Conservation (phyloP, 2,888 invertebrate species). For the Antitype chi region DNA sequence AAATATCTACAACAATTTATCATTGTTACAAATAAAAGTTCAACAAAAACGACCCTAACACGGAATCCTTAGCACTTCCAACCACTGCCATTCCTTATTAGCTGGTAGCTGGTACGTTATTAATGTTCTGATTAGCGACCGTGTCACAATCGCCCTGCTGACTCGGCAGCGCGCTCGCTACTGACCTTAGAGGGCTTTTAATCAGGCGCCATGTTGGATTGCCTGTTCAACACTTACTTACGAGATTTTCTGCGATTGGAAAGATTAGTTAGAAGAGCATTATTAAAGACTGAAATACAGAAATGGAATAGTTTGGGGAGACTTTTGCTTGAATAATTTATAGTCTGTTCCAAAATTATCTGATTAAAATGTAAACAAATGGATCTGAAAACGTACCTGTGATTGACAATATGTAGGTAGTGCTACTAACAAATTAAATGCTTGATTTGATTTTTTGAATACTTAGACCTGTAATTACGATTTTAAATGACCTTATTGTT, state of each 20-base stretch:
- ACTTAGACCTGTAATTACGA: not conserved
- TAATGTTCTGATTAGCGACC: slow-evolving; percentile 20
- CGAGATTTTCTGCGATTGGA: slow-evolving; percentile 3
- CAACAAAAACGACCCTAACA: not conserved
- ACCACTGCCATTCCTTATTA: not conserved
- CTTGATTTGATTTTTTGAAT: not conserved
- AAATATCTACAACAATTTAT: not conserved
- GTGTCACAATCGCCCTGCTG: slow-evolving; percentile 17
- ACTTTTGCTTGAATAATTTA: not conserved
- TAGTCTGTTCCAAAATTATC: not conserved
- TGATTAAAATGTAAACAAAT: not conserved
- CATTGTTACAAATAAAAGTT: not conserved
- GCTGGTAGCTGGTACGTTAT: slow-evolving; percentile 30
- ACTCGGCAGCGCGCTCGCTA: slow-evolving; percentile 5
- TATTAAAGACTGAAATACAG: not conserved
- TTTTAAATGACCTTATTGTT: not conserved
- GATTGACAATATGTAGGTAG: too few relatives aligned
- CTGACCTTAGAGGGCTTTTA: slow-evolving; percentile 31
- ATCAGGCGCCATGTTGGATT: slow-evolving; percentile 33
- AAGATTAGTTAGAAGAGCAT: not conserved
- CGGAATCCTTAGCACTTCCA: not conserved
- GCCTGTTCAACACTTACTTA: not conserved
- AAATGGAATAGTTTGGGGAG: not conserved
- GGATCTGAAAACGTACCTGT: too few relatives aligned
- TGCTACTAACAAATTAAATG: not conserved